phyloP scores from a whole-genome alignment of 2,113 vertebrate species.

The Hoplias malabaricus region DNA sequence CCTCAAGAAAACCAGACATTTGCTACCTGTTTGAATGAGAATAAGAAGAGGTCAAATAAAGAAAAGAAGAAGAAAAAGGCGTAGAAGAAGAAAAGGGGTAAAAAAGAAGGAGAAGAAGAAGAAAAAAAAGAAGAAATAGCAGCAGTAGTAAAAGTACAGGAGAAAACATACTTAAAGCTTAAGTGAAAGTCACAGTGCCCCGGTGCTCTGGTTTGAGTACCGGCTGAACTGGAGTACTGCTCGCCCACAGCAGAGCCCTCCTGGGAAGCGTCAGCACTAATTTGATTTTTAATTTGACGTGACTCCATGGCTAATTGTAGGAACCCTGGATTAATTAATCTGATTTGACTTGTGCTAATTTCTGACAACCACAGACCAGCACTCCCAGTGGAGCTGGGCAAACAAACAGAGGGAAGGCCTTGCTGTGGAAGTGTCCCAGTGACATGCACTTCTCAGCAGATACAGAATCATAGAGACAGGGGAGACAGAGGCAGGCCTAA shows the following conservation, averaged over 20 bases:
- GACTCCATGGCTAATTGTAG: conserved; percentile 71
- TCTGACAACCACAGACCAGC: conserved; percentile 54
- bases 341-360: conserved; percentile 78
- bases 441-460: conserved; percentile 55
- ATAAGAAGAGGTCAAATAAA: background rate
- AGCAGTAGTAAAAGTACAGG: background rate
- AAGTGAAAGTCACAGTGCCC: conserved; percentile 29
- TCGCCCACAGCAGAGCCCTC: conserved; percentile 35
- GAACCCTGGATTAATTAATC: conserved; percentile 73
- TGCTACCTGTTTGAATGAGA: background rate
- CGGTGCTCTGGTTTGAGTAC: conserved; percentile 34
- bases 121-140: too few relatives aligned
- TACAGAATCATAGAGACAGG: conserved; percentile 63
- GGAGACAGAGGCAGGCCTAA: conserved; percentile 36
- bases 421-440: conserved; percentile 15
- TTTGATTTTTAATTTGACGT: conserved; percentile 79
- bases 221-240: background rate
- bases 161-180: too few relatives aligned
- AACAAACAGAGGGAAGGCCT: conserved; percentile 51
- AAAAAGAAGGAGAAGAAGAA: conserved; percentile 11
- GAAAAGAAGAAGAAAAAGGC: background rate
- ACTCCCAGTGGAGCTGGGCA: conserved; percentile 47
- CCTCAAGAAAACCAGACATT: background rate
- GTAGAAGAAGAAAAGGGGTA: too few relatives aligned
- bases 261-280: conserved; percentile 67